A percentile compares a stretch with the other conserved stretches of the same genome.
phyloP scores from a whole-genome alignment of 2,888 invertebrate genomes.

The Apamea crenata region DNA sequence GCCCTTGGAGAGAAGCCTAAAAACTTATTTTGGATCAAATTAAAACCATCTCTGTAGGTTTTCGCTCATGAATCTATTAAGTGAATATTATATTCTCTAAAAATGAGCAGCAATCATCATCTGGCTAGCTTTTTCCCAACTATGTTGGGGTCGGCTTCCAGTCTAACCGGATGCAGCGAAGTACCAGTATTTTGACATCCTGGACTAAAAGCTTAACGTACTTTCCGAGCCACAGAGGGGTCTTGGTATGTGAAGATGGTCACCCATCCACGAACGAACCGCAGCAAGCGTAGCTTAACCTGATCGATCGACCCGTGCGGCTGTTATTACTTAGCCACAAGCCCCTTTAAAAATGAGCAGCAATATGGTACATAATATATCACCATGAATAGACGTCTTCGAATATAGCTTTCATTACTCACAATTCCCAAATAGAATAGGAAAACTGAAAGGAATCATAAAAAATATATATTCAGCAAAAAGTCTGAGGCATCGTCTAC shows the following conservation, averaged over 20 bases:
- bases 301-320: too few relatives aligned
- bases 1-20: not conserved
- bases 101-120: not conserved
- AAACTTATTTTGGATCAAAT: not conserved
- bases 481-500: constrained; percentile 5
- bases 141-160: too few relatives aligned
- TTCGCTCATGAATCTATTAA: too few relatives aligned
- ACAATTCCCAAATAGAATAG: constrained; percentile 15
- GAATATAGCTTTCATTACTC: constrained; percentile 28
- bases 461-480: constrained; percentile 24
- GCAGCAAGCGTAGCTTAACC: too few relatives aligned
- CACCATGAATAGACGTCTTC: not conserved
- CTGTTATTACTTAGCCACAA: too few relatives aligned
- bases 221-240: too few relatives aligned
- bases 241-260: too few relatives aligned
- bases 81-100: not conserved
- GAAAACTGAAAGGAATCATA: not conserved
- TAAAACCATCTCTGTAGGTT: not conserved
- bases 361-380: not conserved
- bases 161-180: too few relatives aligned
- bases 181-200: too few relatives aligned
- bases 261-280: too few relatives aligned
- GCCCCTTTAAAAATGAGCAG: not conserved
- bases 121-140: too few relatives aligned
- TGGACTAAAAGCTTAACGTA: too few relatives aligned